Evolutionary conservation across 1,140 invertebrate species (phyloP).

Genomic region (Drosophila azteca): DNA sequence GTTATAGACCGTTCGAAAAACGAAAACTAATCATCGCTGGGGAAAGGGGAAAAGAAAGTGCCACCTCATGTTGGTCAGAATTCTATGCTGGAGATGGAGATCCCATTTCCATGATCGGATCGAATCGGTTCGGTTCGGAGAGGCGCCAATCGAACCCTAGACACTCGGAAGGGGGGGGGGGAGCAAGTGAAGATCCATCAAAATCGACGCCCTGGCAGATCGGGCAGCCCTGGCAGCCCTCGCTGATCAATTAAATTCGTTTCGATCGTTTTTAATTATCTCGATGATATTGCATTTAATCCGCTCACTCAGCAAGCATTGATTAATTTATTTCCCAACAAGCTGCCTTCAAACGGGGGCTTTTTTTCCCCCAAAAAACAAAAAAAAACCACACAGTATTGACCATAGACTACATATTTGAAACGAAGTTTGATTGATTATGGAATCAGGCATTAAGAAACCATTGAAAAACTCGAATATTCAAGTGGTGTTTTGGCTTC

Average conservation of each 20-base stretch:
- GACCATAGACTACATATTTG: constrained; percentile 4
- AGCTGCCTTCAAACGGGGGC: constrained; percentile 4
- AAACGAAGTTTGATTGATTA: constrained; percentile 34
- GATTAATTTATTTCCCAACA: constrained; percentile 47
- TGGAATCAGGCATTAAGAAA: background rate
- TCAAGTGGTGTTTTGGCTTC: background rate
- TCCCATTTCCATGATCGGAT: constrained; percentile 8
- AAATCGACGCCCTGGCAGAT: constrained; percentile 36
- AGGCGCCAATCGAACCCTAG: no score
- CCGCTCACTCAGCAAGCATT: constrained; percentile 60
- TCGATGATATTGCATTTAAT: constrained; percentile 76
- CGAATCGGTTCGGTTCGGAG: no score
- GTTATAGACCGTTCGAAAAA: background rate
- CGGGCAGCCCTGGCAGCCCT: no score
- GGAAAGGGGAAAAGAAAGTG: constrained; percentile 52
- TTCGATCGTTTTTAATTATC: constrained; percentile 83
- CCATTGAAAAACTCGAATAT: background rate
- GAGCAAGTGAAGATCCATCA: constrained; percentile 64
- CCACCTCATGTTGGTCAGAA: constrained; percentile 63
- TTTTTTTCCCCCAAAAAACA: background rate
- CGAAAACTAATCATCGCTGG: constrained; percentile 60
- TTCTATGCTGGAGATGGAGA: constrained; percentile 31
- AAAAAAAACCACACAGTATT: constrained; percentile 27
- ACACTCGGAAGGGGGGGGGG: background rate
- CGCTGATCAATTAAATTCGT: constrained; percentile 83